phyloP scores from a whole-genome alignment of 2,888 invertebrate genomes.

The Leptopilina myrica region DNA sequence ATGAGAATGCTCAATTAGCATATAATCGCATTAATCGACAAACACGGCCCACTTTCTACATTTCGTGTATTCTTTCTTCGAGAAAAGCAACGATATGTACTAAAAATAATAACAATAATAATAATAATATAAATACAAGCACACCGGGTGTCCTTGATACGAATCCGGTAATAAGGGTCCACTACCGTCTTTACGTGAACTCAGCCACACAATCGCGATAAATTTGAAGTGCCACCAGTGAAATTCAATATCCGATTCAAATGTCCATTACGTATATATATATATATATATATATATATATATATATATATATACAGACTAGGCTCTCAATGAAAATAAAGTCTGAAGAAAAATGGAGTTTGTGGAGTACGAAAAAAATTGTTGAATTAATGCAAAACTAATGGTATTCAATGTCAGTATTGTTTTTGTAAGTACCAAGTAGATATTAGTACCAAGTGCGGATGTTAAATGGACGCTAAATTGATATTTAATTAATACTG shows the following conservation, averaged over 20 bases:
- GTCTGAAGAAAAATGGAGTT: slow-evolving; percentile 22
- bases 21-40: slow-evolving; percentile 17
- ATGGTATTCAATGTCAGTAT: too few relatives aligned
- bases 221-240: slow-evolving; percentile 16
- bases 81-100: background rate
- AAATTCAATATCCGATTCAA: slow-evolving; percentile 32
- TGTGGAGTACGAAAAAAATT: too few relatives aligned
- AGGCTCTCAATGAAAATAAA: slow-evolving; percentile 37
- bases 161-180: slow-evolving; percentile 18
- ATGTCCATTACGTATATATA: background rate
- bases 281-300: background rate
- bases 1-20: slow-evolving; percentile 4
- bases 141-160: slow-evolving; percentile 41
- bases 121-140: background rate
- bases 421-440: too few relatives aligned
- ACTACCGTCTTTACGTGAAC: slow-evolving; percentile 23
- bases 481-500: too few relatives aligned
- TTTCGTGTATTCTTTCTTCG: background rate
- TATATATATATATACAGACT: background rate
- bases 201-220: slow-evolving; percentile 11
- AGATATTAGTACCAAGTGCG: too few relatives aligned
- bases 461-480: too few relatives aligned
- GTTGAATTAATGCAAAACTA: too few relatives aligned
- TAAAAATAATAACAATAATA: background rate
- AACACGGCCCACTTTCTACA: slow-evolving; percentile 13